phyloP scores from a whole-genome alignment of 37 sponge, comb jelly and placozoan genomes.

The Oopsacas minuta region DNA sequence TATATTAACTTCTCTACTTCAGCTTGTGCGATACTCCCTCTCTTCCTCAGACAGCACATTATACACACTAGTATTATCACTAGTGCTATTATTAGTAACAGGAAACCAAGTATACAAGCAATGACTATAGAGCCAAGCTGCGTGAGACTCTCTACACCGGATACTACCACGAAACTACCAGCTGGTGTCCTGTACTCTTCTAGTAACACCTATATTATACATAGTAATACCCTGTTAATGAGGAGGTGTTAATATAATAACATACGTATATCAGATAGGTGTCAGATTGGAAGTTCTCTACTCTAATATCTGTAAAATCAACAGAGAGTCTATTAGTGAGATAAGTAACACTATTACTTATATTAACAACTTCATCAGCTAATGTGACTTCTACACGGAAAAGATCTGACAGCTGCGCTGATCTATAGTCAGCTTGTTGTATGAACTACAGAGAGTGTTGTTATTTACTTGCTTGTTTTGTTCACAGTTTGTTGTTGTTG shows the following conservation, averaged over 20 bases:
- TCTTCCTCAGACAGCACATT: neutral
- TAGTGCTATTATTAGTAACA: neutral
- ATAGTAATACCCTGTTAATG: neutral
- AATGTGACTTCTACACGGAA: neutral
- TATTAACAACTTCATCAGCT: neutral
- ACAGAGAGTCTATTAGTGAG: neutral
- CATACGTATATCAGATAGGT: neutral
- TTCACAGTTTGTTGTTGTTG: neutral
- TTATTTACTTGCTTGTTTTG: neutral
- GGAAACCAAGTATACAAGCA: neutral
- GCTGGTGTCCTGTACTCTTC: neutral
- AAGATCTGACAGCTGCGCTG: neutral
- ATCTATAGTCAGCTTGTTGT: neutral
- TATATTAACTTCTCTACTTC: neutral
- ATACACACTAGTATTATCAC: neutral
- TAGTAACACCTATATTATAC: neutral
- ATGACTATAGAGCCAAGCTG: neutral
- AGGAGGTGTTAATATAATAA: neutral
- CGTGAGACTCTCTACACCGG: neutral
- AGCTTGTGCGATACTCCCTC: neutral
- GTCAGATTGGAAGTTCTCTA: neutral
- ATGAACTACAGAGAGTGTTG: neutral
- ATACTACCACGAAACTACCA: neutral
- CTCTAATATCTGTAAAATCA: neutral
- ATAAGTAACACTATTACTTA: neutral